Base-by-base conservation (phyloP, 2,797 vertebrate genomes). In the Intellagama lesueurii region DNA sequence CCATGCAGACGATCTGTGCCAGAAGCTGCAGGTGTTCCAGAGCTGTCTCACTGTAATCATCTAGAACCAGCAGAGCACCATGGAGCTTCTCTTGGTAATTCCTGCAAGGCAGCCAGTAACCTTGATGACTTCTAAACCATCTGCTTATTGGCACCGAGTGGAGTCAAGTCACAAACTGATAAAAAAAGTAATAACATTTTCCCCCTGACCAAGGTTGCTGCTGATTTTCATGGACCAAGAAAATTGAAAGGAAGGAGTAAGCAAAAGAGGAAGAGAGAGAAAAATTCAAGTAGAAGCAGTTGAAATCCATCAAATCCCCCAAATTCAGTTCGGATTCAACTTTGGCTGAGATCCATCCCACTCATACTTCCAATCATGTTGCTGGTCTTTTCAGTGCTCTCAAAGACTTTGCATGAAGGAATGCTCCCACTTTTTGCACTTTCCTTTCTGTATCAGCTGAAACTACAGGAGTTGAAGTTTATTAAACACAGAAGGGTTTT, bases 81-180 rank as follows among this genome's bases (percentile, higher is more conserved):
- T 12, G 64, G 64, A 88, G 11, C 32, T 56, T 68, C 17, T 78
- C 64, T 70, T 44, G 69, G 24, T 88, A 83, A 83, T 77, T 81
- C 52, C 73, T 52, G 81, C 75, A 52, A 77, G 81, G 66, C 19
- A 64, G 22, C 69, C 69, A 30, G 66, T 47, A 40, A 82, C 22
- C 44, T 24, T n/a, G 68, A n/a, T 69, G 76, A 52, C 60, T 7
- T 35, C n/a, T 68, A 4, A n/a, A 35, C 64, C 60, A 52, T n/a
- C 26, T 75, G 81, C 26, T 89, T 89, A 0, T n/a, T n/a, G 81
- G 87, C 47, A 88, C 47, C 30, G 1, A 79, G 9, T 0, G 0
- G 26, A 32, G 86, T 40, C 64, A 89, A 52, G 68, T 90, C 85
- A 85, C 0, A 0, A 1, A 80, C 3, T 84, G 2, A 52, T 91